These are phyloP conservation scores for Xiphydria camelus DNA, from an alignment of 2,888 invertebrate genomes.

Conservation along the genomic window DNA sequence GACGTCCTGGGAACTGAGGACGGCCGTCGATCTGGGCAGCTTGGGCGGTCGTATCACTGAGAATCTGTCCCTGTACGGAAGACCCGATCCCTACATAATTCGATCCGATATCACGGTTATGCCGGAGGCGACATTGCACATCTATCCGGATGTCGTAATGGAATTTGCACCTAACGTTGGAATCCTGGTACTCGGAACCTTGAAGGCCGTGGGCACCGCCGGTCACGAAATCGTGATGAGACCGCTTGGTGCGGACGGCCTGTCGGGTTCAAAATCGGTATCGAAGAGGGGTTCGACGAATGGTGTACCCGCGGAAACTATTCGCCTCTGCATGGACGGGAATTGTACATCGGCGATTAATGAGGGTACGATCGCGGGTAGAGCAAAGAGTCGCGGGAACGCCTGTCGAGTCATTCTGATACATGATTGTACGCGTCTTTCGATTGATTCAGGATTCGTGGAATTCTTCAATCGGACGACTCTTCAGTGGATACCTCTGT, in stretches of 20 bases:
- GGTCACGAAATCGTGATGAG: slow-evolving; percentile 80
- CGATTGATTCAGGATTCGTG: slow-evolving; percentile 74
- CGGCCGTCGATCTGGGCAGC: slow-evolving; percentile 66
- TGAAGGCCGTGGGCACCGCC: slow-evolving; percentile 79
- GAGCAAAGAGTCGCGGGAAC: no score
- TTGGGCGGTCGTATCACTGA: slow-evolving; percentile 77
- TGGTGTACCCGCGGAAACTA: slow-evolving; percentile 60
- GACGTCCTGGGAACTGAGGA: slow-evolving; percentile 64
- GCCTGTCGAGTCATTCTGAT: not conserved
- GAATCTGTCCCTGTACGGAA: slow-evolving; percentile 67
- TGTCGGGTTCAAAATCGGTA: slow-evolving; percentile 42
- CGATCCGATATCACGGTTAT: slow-evolving; percentile 93
- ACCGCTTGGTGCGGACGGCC: slow-evolving; percentile 58
- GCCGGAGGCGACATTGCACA: slow-evolving; percentile 86
- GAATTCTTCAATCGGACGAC: slow-evolving; percentile 96
- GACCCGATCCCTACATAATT: slow-evolving; percentile 76
- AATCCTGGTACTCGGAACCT: slow-evolving; percentile 88
- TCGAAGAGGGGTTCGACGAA: slow-evolving; percentile 54
- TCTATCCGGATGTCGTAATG: slow-evolving; percentile 85
- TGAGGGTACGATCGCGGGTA: slow-evolving; percentile 56
- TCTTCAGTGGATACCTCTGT: slow-evolving; percentile 94
- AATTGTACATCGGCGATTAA: slow-evolving; percentile 66
- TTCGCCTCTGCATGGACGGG: slow-evolving; percentile 78
- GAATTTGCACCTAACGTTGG: slow-evolving; percentile 97
- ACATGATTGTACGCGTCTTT: not conserved